Evolutionary conservation across 2,888 invertebrate species (phyloP).

Genomic region (Autographa pulchrina): DNA sequence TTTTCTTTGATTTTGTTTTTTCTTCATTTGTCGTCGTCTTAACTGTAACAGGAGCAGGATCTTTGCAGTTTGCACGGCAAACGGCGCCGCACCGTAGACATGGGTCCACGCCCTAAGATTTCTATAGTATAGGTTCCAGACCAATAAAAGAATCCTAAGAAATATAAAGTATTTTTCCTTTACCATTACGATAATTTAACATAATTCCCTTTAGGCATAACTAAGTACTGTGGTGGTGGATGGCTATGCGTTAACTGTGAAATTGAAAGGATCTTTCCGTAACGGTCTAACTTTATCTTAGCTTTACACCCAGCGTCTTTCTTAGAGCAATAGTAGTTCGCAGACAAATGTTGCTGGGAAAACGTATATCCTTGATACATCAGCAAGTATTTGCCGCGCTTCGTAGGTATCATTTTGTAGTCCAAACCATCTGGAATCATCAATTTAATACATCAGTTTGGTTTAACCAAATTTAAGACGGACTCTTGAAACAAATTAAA

Average conservation of each 20-base stretch:
- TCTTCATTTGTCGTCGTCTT: too few species aligned
- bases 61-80: too few species aligned
- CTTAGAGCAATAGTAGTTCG: constrained; percentile 66
- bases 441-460: not conserved
- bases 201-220: constrained; percentile 45
- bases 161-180: too few species aligned
- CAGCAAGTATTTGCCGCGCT: constrained; percentile 64
- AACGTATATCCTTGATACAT: constrained; percentile 66
- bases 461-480: not conserved
- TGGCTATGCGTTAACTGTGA: constrained; percentile 42
- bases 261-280: constrained; percentile 53
- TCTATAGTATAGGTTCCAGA: too few species aligned
- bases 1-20: too few species aligned
- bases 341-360: constrained; percentile 55
- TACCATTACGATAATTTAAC: constrained; percentile 43
- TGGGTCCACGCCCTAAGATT: too few species aligned
- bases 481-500: not conserved
- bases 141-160: too few species aligned
- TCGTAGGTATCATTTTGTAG: constrained; percentile 67
- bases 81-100: too few species aligned
- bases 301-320: constrained; percentile 67
- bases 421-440: constrained; percentile 38
- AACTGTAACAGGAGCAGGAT: too few species aligned
- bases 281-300: constrained; percentile 62
- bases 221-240: constrained; percentile 46